phyloP scores from a whole-genome alignment of 2,797 vertebrate species.

The Naso thynnoides region DNA sequence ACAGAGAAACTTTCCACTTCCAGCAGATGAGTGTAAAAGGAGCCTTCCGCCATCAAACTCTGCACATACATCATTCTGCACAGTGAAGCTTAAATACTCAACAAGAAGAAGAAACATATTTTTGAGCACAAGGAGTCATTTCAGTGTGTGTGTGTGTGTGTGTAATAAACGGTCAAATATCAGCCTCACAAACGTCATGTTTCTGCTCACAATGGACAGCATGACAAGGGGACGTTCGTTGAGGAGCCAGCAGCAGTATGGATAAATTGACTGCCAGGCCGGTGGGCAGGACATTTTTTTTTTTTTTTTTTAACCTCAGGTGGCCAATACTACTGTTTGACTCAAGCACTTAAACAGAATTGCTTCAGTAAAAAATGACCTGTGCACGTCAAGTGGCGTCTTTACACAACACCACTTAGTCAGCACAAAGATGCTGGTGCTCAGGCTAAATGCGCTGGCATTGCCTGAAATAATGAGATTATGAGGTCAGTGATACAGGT shows the following conservation, averaged over 20 bases:
- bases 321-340: conserved; percentile 71
- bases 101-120: no score
- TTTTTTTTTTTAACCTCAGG: no score
- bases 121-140: no score
- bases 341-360: conserved; percentile 76
- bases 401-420: conserved; percentile 58
- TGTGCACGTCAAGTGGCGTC: conserved; percentile 39
- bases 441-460: conserved; percentile 16
- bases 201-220: conserved; percentile 29
- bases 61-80: no score
- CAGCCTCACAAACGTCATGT: conserved; percentile 16
- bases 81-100: no score
- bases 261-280: conserved; percentile 66
- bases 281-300: conserved; percentile 25
- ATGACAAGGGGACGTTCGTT: conserved; percentile 42
- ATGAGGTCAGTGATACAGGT: conserved; percentile 46
- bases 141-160: background rate
- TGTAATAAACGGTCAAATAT: background rate
- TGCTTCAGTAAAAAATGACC: conserved; percentile 61
- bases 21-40: no score
- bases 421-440: conserved; percentile 57
- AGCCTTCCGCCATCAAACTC: no score
- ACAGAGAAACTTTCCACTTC: no score
- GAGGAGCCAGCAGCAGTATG: conserved; percentile 46
- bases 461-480: conserved; percentile 52